Percentiles rank a stretch among this genome's conserved stretches.
Conservation (phyloP, 2,797 vertebrate species). For the Tenualosa ilisha region DNA sequence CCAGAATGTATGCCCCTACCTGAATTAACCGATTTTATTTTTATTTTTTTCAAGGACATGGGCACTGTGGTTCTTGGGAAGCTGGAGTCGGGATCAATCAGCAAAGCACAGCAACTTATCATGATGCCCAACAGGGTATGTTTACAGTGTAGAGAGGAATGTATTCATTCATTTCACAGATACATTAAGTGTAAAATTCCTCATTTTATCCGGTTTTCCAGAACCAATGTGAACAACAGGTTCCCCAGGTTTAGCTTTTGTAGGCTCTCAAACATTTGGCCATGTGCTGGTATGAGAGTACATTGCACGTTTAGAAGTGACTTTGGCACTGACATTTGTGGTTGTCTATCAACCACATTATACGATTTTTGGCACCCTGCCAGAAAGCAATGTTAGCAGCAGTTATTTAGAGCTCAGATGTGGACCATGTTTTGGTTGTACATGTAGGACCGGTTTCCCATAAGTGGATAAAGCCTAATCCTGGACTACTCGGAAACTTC, state of each 20-base stretch:
- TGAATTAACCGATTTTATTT: no score
- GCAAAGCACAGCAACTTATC: slow-evolving; percentile 95
- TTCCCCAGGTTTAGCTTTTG: background rate
- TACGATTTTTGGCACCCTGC: background rate
- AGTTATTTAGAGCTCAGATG: background rate
- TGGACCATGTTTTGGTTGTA: background rate
- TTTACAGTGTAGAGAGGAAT: background rate
- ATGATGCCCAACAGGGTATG: slow-evolving; percentile 99
- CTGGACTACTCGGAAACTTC: no score
- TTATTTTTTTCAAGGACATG: slow-evolving; percentile 84
- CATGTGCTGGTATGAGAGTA: background rate
- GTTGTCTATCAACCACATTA: background rate
- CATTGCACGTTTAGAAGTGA: background rate
- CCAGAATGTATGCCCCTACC: background rate
- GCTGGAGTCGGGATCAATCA: slow-evolving; percentile 93
- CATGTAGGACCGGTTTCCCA: no score
- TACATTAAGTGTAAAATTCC: no score
- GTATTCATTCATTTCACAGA: no score
- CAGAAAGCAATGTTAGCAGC: background rate
- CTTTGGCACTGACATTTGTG: background rate
- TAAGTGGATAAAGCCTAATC: no score
- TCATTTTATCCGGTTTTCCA: background rate
- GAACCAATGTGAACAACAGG: background rate
- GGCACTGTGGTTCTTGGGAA: slow-evolving; percentile 96
- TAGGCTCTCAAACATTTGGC: background rate